phyloP scores from a whole-genome alignment of 2,113 vertebrate species.

The Microtus pennsylvanicus region DNA sequence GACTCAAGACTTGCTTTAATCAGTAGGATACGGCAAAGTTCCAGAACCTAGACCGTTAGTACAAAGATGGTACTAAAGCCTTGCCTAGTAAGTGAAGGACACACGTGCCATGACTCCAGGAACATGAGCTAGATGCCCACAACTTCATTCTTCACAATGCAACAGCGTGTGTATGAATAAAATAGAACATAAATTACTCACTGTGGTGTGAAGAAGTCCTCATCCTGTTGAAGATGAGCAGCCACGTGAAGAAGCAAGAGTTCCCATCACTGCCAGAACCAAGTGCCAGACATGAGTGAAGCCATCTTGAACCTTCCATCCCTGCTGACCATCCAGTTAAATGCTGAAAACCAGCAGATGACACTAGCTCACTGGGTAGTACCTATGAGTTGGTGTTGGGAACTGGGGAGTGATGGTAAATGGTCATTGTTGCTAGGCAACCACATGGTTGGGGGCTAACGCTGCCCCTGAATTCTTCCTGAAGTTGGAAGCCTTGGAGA shows the following conservation, averaged over 20 bases:
- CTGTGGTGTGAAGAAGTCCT: background rate
- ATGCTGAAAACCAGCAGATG: background rate
- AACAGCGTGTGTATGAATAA: background rate
- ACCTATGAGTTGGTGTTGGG: too few relatives aligned
- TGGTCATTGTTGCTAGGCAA: background rate
- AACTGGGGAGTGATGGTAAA: too few relatives aligned
- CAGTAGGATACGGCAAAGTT: background rate
- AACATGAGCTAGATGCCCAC: too few relatives aligned
- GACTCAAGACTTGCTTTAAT: background rate
- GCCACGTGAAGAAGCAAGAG: background rate
- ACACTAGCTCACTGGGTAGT: background rate
- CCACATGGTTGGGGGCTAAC: background rate
- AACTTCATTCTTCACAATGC: background rate
- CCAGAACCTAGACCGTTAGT: background rate
- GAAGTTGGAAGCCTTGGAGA: background rate
- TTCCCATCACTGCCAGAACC: background rate
- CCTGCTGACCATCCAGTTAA: background rate
- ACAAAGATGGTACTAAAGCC: background rate
- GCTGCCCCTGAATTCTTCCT: background rate
- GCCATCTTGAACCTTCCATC: background rate
- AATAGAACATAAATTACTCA: background rate
- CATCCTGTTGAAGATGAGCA: background rate
- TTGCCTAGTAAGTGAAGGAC: background rate
- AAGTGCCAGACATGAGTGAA: background rate
- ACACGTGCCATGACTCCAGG: background rate